Percentiles rank a stretch among this genome's conserved stretches.
Evolutionary conservation across 2,888 invertebrate species (phyloP).

Genomic region (Eristalis arbustorum): DNA sequence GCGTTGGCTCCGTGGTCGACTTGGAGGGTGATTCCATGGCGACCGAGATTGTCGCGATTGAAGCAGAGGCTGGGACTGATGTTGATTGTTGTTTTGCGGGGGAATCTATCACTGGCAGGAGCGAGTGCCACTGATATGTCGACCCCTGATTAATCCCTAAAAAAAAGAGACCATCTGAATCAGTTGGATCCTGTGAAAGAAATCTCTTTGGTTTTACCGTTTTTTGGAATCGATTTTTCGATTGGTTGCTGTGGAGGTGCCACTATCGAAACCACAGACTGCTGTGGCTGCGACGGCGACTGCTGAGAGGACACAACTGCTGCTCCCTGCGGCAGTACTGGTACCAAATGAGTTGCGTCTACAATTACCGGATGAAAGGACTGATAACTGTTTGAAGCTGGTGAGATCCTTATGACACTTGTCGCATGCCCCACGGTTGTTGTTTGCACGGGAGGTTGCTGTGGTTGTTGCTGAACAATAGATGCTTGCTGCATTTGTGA

Average conservation of each 20-base stretch:
- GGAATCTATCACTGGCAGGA: conserved; percentile 78
- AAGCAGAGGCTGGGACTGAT: conserved; percentile 73
- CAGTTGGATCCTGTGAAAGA: background rate
- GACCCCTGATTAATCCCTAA: conserved; percentile 79
- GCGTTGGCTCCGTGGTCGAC: conserved; percentile 74
- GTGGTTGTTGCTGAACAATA: conserved; percentile 73
- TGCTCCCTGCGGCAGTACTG: conserved; percentile 83
- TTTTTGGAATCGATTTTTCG: conserved; percentile 81
- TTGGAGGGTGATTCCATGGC: conserved; percentile 76
- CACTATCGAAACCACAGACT: conserved; percentile 55
- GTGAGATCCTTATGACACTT: conserved; percentile 92
- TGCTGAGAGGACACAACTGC: conserved; percentile 56
- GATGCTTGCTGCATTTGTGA: conserved; percentile 46
- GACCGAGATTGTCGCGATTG: conserved; percentile 70
- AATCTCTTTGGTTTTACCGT: conserved; percentile 77
- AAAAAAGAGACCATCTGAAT: background rate
- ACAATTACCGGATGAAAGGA: conserved; percentile 87
- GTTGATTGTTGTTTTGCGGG: conserved; percentile 75
- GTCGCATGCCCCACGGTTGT: conserved; percentile 83
- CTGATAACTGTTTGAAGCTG: conserved; percentile 82
- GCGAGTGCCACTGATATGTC: conserved; percentile 79
- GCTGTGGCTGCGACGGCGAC: conserved; percentile 70
- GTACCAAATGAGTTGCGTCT: conserved; percentile 89
- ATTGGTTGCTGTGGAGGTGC: conserved; percentile 72
- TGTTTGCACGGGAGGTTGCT: conserved; percentile 72